These are phyloP conservation scores for Scaptomyza flava DNA, from an alignment of 2,888 invertebrate genomes.

Conservation along the genomic window DNA sequence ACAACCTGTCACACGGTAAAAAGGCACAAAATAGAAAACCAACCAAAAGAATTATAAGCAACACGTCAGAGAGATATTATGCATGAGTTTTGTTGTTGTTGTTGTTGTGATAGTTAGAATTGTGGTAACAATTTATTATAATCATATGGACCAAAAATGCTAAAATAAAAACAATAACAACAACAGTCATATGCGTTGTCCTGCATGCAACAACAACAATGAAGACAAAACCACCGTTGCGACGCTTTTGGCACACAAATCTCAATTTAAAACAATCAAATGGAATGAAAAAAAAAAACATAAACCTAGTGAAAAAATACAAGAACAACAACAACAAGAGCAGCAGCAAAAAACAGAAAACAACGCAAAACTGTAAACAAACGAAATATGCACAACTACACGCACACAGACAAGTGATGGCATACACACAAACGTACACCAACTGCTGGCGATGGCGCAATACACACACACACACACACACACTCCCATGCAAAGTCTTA, in stretches of 20 bases:
- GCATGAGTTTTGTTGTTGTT: conserved; percentile 9
- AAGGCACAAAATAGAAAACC: conserved; percentile 26
- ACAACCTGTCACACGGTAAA: conserved; percentile 44
- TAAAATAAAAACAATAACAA: conserved; percentile 21
- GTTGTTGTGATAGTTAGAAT: conserved; percentile 20
- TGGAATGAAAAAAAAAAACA: conserved; percentile 58
- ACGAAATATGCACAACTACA: conserved; percentile 59
- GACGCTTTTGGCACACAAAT: conserved; percentile 70
- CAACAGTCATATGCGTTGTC: conserved; percentile 30
- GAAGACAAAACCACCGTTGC: conserved; percentile 33
- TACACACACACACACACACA: conserved; percentile 28
- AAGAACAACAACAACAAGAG: conserved; percentile 13
- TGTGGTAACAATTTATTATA: conserved; percentile 32
- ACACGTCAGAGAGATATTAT: conserved; percentile 39
- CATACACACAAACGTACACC: conserved; percentile 23
- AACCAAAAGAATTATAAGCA: conserved; percentile 42
- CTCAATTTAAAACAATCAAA: conserved; percentile 76
- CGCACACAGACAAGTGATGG: conserved; percentile 32
- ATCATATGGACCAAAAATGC: conserved; percentile 26
- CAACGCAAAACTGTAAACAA: conserved; percentile 72
- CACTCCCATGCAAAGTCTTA: conserved; percentile 12
- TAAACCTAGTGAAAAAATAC: conserved; percentile 38
- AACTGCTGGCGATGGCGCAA: conserved; percentile 47
- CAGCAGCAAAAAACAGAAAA: conserved; percentile 29
- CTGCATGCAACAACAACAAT: conserved; percentile 30